Conservation (phyloP, 1,140 invertebrate genomes). For the Frieseomelitta varia region DNA sequence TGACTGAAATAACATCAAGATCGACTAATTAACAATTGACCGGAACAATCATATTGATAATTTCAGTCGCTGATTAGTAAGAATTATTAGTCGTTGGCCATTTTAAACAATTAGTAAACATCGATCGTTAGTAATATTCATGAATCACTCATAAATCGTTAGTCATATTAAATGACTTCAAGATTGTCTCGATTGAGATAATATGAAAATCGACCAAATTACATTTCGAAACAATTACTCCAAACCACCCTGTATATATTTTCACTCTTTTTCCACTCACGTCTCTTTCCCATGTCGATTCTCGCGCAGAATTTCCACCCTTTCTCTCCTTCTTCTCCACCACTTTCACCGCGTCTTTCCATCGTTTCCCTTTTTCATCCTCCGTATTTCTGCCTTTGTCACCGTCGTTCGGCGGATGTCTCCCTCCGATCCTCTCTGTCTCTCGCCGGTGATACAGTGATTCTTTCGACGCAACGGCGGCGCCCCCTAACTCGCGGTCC, state of each 20-base stretch:
- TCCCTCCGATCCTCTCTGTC: background rate
- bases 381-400: background rate
- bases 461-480: slow-evolving; percentile 7
- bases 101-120: too few relatives aligned
- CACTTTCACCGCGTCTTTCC: background rate
- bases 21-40: too few relatives aligned
- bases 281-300: background rate
- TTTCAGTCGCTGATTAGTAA: too few relatives aligned
- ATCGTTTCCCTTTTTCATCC: background rate
- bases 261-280: background rate
- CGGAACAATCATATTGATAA: too few relatives aligned
- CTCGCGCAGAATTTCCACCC: background rate
- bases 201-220: background rate
- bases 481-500: background rate
- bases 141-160: too few relatives aligned
- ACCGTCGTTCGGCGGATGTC: background rate
- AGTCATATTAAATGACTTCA: too few relatives aligned
- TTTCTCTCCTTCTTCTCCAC: background rate
- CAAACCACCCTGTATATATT: background rate
- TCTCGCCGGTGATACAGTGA: background rate
- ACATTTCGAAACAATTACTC: background rate
- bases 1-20: too few relatives aligned
- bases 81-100: too few relatives aligned
- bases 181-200: too few relatives aligned
- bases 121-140: too few relatives aligned